A percentile compares a stretch with the other conserved stretches of the same genome.
Evolutionary conservation across 2,888 invertebrate species (phyloP).

Genomic region (Heliothis peltigera): DNA sequence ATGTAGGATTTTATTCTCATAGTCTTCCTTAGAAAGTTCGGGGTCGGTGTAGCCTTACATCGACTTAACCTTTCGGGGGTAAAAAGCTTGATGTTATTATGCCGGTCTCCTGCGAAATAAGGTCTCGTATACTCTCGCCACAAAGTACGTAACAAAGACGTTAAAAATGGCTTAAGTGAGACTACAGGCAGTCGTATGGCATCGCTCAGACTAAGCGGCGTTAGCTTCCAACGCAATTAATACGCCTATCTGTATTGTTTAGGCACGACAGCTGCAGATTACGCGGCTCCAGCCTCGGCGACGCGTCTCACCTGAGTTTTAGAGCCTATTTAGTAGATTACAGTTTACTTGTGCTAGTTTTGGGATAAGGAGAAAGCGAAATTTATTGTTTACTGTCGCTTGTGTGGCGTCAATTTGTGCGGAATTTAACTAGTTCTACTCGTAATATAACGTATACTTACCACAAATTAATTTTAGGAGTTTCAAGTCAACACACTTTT

Average conservation of each 20-base stretch:
- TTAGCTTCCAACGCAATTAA: constrained; percentile 34
- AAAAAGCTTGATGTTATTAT: too few relatives aligned
- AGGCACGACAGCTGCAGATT: constrained; percentile 30
- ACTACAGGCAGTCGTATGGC: constrained; percentile 40
- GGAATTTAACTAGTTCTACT: background rate
- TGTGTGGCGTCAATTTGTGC: background rate
- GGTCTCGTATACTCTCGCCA: constrained; percentile 11
- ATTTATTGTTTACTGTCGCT: background rate
- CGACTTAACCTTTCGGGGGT: too few relatives aligned
- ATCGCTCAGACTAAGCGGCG: constrained; percentile 26
- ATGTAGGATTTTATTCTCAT: too few relatives aligned
- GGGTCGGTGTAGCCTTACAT: too few relatives aligned
- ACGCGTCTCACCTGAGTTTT: constrained; percentile 39
- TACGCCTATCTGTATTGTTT: constrained; percentile 47
- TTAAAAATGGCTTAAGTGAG: constrained; percentile 57
- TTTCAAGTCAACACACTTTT: background rate
- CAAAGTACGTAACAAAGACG: constrained; percentile 34
- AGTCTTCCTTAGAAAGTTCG: too few relatives aligned
- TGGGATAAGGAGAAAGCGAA: constrained; percentile 3
- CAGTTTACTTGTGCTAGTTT: constrained; percentile 16
- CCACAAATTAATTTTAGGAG: too few relatives aligned
- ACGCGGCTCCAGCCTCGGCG: constrained; percentile 25
- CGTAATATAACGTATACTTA: too few relatives aligned
- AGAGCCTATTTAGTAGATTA: constrained; percentile 25
- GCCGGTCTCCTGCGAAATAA: background rate